Evolutionary conservation across 1,140 invertebrate species (phyloP), one percentile per base, ranked within the genome.

Genomic region (Hydropsyche tenuis): DNA sequence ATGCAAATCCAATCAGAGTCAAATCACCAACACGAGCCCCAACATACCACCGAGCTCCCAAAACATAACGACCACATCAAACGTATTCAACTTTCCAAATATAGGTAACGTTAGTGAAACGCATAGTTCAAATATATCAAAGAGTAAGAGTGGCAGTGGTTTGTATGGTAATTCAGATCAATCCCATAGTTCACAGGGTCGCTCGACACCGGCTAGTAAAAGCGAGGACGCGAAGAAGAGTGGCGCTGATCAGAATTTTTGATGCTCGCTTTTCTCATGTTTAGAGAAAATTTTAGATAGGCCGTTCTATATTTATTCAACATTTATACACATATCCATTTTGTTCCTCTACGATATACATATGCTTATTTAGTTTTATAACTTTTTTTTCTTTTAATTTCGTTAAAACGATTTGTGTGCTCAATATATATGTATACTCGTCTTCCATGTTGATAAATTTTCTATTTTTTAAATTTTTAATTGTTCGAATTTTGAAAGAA

Each of bases 1-100:
- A 5, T 77, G 76, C 53, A 77, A 77, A 42, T 46, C 76, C 5
- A 75, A 71, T 72, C 76, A 72, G 25, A 71, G 16, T 23, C 75
- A 70, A 22, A 27, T 12, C 20, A 60, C 51, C 18, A 69, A 48
- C 11, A 45, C 43, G 3, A 68, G 65, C 48, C 16, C 30, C 23
- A 51, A 51, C 23, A 23, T 27, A 11, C 18, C 69, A 45, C 73
- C 72, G 18, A 74, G 68, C 20, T 46, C 72, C 9, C 72, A 69
- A 23, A 64, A 27, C 25, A 18, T 60, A 14, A 30, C 51, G 23
- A 72, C 23, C 37, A 63, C 68, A 7, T 25, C 70, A 51, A 76
- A 73, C 63, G 27, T 74, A 20, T 77, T 77, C 30, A 74, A 74
- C 42, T 77, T 74, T 46, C 30, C 72, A 2, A 73, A 63, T 53